Conservation (phyloP, 1,140 invertebrate species). For the Mesaphorura yosii region DNA sequence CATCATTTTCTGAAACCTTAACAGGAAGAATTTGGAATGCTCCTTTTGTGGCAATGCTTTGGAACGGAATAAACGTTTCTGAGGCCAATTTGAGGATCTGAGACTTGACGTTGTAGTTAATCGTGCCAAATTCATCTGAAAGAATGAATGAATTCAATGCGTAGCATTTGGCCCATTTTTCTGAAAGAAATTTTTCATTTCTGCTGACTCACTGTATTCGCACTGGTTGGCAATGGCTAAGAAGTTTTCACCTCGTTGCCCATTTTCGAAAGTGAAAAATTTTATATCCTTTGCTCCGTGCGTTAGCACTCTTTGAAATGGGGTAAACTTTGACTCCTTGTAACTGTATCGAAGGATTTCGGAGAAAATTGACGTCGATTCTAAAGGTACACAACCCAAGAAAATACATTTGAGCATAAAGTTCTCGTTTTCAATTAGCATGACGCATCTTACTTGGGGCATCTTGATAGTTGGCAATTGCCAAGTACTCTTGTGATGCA, state of each 20-base stretch:
- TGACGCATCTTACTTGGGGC: slow-evolving; percentile 34
- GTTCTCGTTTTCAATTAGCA: neutral
- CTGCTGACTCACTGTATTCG: slow-evolving; percentile 22
- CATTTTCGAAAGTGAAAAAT: slow-evolving; percentile 31
- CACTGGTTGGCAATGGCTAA: slow-evolving; percentile 33
- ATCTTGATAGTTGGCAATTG: slow-evolving; percentile 38
- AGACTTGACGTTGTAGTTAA: slow-evolving; percentile 26
- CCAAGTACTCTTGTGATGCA: slow-evolving; percentile 35
- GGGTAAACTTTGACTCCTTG: slow-evolving; percentile 34
- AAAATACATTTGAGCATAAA: slow-evolving; percentile 5
- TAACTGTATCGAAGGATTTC: slow-evolving; percentile 40
- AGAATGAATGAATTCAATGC: too few species aligned
- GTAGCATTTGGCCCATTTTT: too few species aligned
- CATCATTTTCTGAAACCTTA: slow-evolving; percentile 7
- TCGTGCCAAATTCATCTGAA: slow-evolving; percentile 19
- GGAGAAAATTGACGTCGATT: slow-evolving; percentile 37
- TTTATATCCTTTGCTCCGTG: slow-evolving; percentile 34
- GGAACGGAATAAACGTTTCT: slow-evolving; percentile 38
- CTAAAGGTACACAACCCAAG: too few species aligned
- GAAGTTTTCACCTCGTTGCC: slow-evolving; percentile 30
- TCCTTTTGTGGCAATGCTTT: slow-evolving; percentile 33
- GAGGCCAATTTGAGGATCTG: slow-evolving; percentile 37
- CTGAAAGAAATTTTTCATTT: too few species aligned
- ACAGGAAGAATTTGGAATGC: slow-evolving; percentile 31
- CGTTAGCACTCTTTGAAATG: slow-evolving; percentile 40